These are phyloP conservation scores for Macrostomum lignano DNA, from an alignment of 1,140 invertebrate genomes.

Conservation along the genomic window DNA sequence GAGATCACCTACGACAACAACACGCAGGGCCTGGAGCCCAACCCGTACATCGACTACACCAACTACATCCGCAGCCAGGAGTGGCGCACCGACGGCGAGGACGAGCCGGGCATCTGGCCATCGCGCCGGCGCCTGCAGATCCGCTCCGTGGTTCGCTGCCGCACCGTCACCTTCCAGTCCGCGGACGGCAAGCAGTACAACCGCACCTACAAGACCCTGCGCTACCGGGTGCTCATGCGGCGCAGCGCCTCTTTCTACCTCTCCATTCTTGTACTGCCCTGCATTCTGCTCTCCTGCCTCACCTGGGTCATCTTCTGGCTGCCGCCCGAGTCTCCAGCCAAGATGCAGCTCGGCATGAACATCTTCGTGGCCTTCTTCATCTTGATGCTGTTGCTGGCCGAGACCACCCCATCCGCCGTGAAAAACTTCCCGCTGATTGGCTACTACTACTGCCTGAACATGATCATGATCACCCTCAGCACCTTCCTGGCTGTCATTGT, in stretches of 20 bases:
- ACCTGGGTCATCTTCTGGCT: slow-evolving; percentile 11
- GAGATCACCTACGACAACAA: slow-evolving; percentile 3
- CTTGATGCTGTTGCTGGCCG: slow-evolving; percentile 9
- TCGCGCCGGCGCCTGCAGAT: not conserved
- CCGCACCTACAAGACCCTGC: not conserved
- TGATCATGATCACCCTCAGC: slow-evolving; percentile 11
- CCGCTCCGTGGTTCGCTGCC: not conserved
- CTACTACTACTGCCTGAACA: slow-evolving; percentile 11
- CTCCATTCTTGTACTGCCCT: slow-evolving; percentile 10
- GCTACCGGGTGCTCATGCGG: not conserved
- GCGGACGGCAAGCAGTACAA: not conserved
- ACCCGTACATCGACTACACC: slow-evolving; percentile 4
- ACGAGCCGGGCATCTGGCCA: not conserved
- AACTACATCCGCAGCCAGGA: slow-evolving; percentile 3
- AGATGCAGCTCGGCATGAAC: slow-evolving; percentile 10
- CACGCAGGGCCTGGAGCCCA: not conserved
- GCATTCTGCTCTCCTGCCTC: slow-evolving; percentile 9
- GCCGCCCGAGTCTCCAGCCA: slow-evolving; percentile 11
- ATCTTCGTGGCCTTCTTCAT: slow-evolving; percentile 10
- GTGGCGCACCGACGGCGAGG: slow-evolving; percentile 2
- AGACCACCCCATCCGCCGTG: slow-evolving; percentile 4
- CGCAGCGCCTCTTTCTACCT: slow-evolving; percentile 8
- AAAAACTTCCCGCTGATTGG: slow-evolving; percentile 9
- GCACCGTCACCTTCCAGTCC: not conserved
- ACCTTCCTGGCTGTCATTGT: slow-evolving; percentile 10